These are phyloP conservation scores for Vesta saturnalis DNA, from an alignment of 2,888 invertebrate genomes.

Conservation along the genomic window DNA sequence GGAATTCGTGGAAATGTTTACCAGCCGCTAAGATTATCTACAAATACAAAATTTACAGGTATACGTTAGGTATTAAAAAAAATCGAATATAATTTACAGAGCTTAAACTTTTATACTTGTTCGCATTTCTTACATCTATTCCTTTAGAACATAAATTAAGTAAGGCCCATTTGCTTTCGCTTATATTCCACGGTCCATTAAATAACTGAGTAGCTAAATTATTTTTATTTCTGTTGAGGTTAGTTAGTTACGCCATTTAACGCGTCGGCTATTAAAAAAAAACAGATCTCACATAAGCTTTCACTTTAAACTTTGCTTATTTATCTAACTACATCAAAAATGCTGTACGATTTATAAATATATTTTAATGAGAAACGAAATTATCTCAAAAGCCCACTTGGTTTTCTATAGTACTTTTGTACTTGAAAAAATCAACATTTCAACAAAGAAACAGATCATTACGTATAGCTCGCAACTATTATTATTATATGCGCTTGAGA, in stretches of 20 bases:
- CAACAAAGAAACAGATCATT: slow-evolving; percentile 20
- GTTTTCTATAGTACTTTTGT: not conserved
- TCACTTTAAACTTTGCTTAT: not conserved
- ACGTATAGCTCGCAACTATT: slow-evolving; percentile 15
- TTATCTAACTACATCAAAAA: slow-evolving; percentile 3
- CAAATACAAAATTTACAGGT: not conserved
- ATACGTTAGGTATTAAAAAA: not conserved
- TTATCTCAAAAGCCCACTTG: not conserved
- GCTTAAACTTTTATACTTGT: not conserved
- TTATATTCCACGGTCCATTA: slow-evolving; percentile 59
- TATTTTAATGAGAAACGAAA: not conserved
- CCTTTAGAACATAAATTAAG: slow-evolving; percentile 50
- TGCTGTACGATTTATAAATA: not conserved
- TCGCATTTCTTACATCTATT: slow-evolving; percentile 29
- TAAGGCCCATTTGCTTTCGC: slow-evolving; percentile 51
- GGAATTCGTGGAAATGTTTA: slow-evolving; percentile 13
- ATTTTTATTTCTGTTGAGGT: slow-evolving; percentile 54
- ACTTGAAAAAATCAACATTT: not conserved
- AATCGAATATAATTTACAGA: not conserved
- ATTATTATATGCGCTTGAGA: not conserved
- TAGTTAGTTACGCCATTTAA: slow-evolving; percentile 53
- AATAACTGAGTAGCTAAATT: slow-evolving; percentile 54
- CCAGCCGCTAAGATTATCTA: slow-evolving; percentile 18
- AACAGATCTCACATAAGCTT: slow-evolving; percentile 7
- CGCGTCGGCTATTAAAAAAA: slow-evolving; percentile 33